Base-by-base conservation (phyloP, 2,888 invertebrate genomes). In the Deilephila elpenor region DNA sequence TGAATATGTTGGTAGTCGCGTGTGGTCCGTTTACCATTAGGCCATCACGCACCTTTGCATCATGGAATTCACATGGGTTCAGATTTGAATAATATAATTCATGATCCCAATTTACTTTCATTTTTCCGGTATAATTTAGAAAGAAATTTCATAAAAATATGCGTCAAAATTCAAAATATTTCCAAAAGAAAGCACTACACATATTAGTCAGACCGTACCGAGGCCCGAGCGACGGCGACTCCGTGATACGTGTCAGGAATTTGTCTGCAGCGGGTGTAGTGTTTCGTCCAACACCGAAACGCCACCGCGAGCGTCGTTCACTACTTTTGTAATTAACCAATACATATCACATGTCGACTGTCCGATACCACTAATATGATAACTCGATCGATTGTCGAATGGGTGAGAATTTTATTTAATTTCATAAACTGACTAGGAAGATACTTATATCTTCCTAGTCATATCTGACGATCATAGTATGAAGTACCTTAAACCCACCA, bases 281-380 rank as follows among this genome's bases (percentile, higher is more conserved):
- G 56, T 73, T 67, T 59, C 64, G 19, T 64, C 25, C 59, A 59
- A 53, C 53, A 17, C 53, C 73, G 29, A 71, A 59, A 59, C 53
- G 73, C 73, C 71, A 71, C 61, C 71, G 71, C 56, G 70, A 61
- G 61, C 70, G 29, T 70, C 56, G 71, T n/a, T n/a, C 56, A 56
- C 19, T 70, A 71, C 73, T 73, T 73, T 73, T 71, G 73, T 73
- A 71, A 73, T 67, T 44, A 67, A 67, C 67, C 64, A 59, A 73
- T 62, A 73, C 51, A 70, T 64, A 74, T 74, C 74, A 70, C 25
- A 56, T 74, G 61, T 74, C 72, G 34, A 72, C 53, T 59, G 60
- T 20, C 56, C 17, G 51, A 20, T 3, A 25, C 37, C 56, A 8
- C 60, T 70, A 74, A 70, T 51, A 70, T 44, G 25, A 56, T 19